Evolutionary conservation across 2,113 vertebrate species (phyloP), one percentile per base, ranked within the genome.

Genomic region (Xenotilapia caudafasciata): DNA sequence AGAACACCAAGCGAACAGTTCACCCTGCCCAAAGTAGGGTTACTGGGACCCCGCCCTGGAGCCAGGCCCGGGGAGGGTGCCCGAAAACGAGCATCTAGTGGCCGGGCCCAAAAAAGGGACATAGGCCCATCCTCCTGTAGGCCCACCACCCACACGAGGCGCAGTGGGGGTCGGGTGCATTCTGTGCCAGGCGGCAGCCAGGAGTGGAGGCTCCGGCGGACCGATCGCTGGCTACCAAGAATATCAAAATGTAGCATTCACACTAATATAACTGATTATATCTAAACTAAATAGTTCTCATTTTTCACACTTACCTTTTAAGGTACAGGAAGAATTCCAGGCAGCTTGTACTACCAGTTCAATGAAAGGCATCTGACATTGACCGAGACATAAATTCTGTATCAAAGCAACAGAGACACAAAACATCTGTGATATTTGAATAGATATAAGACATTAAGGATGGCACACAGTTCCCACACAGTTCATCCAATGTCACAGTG

Each of bases 121-220:
- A 62, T 62, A 11, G 58, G 0, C 15, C 28, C 15, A 62, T 62
- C 28, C 28, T 62, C 58, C 58, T 33, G 58, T 9, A 33, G 58
- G 58, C 15, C 58, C 15, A 33, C 6, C 58, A 62, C 15, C 28
- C 15, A 62, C 28, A 35, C 1, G 6, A 11, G 28, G 58, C 0
- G 9, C 58, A 19, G 9, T 35, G 31, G 58, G 9, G 17, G 17
- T 35, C 0, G 0, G 31, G 31, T 35, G 17, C 58, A 0, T 35
- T 62, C 31, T 62, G 58, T 35, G 2, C 58, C 58, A 62, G 58
- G 58, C 0, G 31, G 31, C 15, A 33, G 31, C 58, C 28, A 35
- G 58, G 31, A n/a, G 58, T 19, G 9, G 0, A 62, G 58, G 31
- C 58, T 19, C 58, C 0, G 58, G 31, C 1, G 1, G 15, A 62